A percentile compares a stretch with the other conserved stretches of the same genome.
Evolutionary conservation across 30 jellyfish, hydroid and myxozoan genomes (phyloP).

Genomic region (Rhopilema esculentum): DNA sequence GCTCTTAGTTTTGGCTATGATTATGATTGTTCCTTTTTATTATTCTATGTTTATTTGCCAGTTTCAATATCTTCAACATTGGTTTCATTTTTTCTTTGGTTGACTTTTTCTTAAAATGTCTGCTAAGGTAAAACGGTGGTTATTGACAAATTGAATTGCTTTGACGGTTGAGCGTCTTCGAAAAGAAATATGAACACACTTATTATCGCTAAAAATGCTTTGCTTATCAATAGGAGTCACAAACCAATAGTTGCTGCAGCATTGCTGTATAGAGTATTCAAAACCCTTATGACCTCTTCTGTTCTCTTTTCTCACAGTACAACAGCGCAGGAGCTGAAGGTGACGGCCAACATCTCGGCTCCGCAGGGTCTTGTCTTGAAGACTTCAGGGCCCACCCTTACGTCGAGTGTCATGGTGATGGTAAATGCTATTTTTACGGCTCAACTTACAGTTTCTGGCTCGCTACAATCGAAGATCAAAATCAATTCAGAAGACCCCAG

Average conservation of each 20-base stretch:
- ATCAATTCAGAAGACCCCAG: constrained; percentile 75
- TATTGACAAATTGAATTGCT: too few relatives aligned
- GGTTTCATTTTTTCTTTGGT: too few relatives aligned
- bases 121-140: too few relatives aligned
- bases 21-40: neutral
- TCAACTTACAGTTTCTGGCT: constrained; percentile 94
- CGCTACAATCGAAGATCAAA: constrained; percentile 80
- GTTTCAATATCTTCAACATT: neutral
- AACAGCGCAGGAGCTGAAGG: constrained; percentile 99
- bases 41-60: neutral
- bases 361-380: constrained; percentile 95
- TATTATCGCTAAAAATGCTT: too few relatives aligned
- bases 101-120: too few relatives aligned
- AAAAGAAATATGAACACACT: too few relatives aligned
- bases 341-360: constrained; percentile 90
- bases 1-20: neutral
- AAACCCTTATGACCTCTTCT: neutral
- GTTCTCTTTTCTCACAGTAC: constrained; percentile 53
- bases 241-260: too few relatives aligned
- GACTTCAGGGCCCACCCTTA: constrained; percentile 96
- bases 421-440: constrained; percentile 92
- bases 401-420: constrained; percentile 99
- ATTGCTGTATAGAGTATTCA: too few relatives aligned
- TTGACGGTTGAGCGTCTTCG: too few relatives aligned
- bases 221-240: too few relatives aligned